Percentiles rank a stretch among this genome's conserved stretches.
Conservation (phyloP, 2,797 vertebrate genomes). For the Gambusia yucatana region DNA sequence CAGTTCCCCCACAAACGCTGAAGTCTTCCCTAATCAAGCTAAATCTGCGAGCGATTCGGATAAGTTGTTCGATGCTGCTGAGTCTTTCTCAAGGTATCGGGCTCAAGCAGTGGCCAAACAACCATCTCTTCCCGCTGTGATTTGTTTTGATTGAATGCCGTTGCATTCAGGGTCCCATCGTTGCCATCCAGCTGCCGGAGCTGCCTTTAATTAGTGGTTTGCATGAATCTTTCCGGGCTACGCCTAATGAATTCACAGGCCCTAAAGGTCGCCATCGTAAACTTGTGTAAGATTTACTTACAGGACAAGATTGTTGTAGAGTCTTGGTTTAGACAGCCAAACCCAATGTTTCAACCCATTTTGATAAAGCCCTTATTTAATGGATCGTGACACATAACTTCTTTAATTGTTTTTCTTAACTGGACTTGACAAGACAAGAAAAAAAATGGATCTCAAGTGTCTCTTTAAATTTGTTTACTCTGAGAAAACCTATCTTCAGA, state of each 20-base stretch:
- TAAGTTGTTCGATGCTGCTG: slow-evolving; percentile 56
- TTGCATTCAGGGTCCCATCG: slow-evolving; percentile 68
- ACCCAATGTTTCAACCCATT: slow-evolving; percentile 8
- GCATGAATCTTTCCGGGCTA: slow-evolving; percentile 62
- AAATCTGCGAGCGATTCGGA: slow-evolving; percentile 59
- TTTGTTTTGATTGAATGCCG: slow-evolving; percentile 75
- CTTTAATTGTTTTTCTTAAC: slow-evolving; percentile 3
- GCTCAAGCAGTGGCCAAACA: slow-evolving; percentile 64
- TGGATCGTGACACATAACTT: slow-evolving; percentile 15
- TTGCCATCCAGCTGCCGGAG: slow-evolving; percentile 77
- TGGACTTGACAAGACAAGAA: not conserved
- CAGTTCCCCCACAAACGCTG: slow-evolving; percentile 69
- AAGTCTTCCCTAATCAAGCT: slow-evolving; percentile 73
- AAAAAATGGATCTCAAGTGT: slow-evolving; percentile 27
- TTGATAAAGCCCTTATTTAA: slow-evolving; percentile 21
- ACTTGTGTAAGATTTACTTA: slow-evolving; percentile 42
- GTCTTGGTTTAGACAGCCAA: slow-evolving; percentile 5
- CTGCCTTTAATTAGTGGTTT: slow-evolving; percentile 80
- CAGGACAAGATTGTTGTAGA: slow-evolving; percentile 15
- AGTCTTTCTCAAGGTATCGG: slow-evolving; percentile 67
- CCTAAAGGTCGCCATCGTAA: slow-evolving; percentile 60
- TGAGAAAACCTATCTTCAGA: slow-evolving; percentile 75
- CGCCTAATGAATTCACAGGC: slow-evolving; percentile 62
- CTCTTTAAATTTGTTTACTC: slow-evolving; percentile 50
- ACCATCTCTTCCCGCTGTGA: slow-evolving; percentile 57